phyloP scores from a whole-genome alignment of 53 echinoderm and acorn worm species.

The Apostichopus leukothele region DNA sequence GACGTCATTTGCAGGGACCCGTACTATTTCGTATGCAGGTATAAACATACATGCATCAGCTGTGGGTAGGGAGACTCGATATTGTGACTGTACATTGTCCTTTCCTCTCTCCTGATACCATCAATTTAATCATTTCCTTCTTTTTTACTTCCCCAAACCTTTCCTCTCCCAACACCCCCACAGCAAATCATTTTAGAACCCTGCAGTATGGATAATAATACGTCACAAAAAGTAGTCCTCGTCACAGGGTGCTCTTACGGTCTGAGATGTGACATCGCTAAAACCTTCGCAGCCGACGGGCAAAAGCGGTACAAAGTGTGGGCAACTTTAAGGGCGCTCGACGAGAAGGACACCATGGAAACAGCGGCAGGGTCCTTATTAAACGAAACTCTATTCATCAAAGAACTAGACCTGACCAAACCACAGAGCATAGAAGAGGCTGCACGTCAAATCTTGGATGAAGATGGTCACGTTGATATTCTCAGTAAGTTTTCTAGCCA shows the following conservation, averaged over 20 bases:
- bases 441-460: neutral
- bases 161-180: too few relatives aligned
- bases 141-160: too few relatives aligned
- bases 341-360: neutral
- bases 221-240: slow-evolving; percentile 5
- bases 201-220: neutral
- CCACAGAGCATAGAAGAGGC: neutral
- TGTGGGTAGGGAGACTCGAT: too few relatives aligned
- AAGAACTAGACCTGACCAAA: slow-evolving; percentile 17
- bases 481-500: neutral
- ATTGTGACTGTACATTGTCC: too few relatives aligned
- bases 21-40: too few relatives aligned
- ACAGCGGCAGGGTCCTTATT: neutral
- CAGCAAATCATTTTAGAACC: too few relatives aligned
- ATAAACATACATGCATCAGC: too few relatives aligned
- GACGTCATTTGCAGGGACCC: too few relatives aligned
- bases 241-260: neutral
- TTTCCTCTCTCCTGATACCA: too few relatives aligned
- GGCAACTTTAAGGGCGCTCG: neutral
- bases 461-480: slow-evolving; percentile 2
- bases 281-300: slow-evolving; percentile 4
- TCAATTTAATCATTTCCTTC: too few relatives aligned
- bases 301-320: slow-evolving; percentile 7
- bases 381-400: neutral
- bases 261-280: slow-evolving; percentile 3